Base-by-base conservation (phyloP, 2,888 invertebrate species). In the Archaeoteleia sp. region DNA sequence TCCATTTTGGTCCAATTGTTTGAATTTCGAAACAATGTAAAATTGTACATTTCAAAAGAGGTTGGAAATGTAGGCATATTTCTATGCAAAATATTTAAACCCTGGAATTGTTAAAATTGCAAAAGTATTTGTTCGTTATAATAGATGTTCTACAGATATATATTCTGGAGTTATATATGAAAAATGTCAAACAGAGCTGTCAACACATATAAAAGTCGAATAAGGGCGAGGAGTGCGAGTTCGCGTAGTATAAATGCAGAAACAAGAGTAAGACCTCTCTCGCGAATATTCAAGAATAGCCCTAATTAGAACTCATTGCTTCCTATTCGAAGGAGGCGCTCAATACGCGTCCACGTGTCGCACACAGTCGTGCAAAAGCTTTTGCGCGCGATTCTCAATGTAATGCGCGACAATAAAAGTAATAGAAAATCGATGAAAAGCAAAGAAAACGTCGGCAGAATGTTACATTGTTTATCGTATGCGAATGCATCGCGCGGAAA, bases 221-320 rank as follows among this genome's bases (percentile, higher is more conserved):
- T 37, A 13, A 15, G 14, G n/a, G n/a, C 34, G 9, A 20, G 25
- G 8, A n/a, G 17, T 17, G 9, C n/a, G 12, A 13, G 13, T 35
- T 40, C 53, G 23, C 30, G 9, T 25, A 6, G 12, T 32, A 30
- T 7, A 32, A 58, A 42, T 58, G 42, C 13, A 15, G 42, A 42
- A 42, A 42, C 27, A 49, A 58, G 48, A 34, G 46, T 20, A 30
- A 27, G 14, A 14, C 34, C 27, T 35, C 42, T 49, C 40, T 58
- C 15, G 42, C n/a, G n/a, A n/a, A n/a, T n/a, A n/a, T 42, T 42
- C 40, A 51, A 60, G 60, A 60, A 43, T 60, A 35, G 43, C 37
- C 27, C 60, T 60, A 60, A 60, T 60, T 60, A 60, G 60, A 17
- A 49, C 49, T 35, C 51, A 35, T 51, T 60, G 15, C 17, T 49